These are phyloP conservation scores for Zoanthus gigantus DNA, from an alignment of 92 coral and sea anemone species.

Conservation along the genomic window DNA sequence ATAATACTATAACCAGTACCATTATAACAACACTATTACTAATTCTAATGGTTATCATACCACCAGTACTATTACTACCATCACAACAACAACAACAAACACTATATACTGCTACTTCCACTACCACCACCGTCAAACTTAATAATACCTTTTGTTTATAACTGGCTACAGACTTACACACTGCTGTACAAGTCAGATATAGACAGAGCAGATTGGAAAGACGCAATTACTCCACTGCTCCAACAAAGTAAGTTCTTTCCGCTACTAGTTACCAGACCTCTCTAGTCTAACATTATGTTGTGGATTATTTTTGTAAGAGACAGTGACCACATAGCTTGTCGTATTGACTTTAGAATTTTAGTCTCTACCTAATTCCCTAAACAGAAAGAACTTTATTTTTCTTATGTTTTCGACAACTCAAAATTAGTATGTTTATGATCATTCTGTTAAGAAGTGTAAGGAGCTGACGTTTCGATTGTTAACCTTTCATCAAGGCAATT, in stretches of 20 bases:
- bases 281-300: too few species aligned
- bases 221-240: constrained; percentile 72
- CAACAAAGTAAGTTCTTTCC: constrained; percentile 61
- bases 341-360: too few species aligned
- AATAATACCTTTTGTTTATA: not conserved
- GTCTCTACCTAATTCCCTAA: too few species aligned
- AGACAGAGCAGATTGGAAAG: constrained; percentile 94
- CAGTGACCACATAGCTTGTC: too few species aligned
- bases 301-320: too few species aligned
- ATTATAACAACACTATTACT: not conserved
- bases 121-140: not conserved
- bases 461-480: too few species aligned
- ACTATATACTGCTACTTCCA: not conserved
- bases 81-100: not conserved
- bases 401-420: too few species aligned
- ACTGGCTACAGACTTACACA: constrained; percentile 75
- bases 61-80: not conserved
- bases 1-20: not conserved
- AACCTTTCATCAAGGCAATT: too few species aligned
- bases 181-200: constrained; percentile 86
- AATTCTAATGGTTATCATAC: not conserved
- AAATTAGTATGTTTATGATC: too few species aligned
- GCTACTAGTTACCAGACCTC: too few species aligned
- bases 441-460: too few species aligned
- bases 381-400: too few species aligned